These are phyloP conservation scores for Drosophila testacea DNA, from an alignment of 2,888 invertebrate species.

Conservation along the genomic window DNA sequence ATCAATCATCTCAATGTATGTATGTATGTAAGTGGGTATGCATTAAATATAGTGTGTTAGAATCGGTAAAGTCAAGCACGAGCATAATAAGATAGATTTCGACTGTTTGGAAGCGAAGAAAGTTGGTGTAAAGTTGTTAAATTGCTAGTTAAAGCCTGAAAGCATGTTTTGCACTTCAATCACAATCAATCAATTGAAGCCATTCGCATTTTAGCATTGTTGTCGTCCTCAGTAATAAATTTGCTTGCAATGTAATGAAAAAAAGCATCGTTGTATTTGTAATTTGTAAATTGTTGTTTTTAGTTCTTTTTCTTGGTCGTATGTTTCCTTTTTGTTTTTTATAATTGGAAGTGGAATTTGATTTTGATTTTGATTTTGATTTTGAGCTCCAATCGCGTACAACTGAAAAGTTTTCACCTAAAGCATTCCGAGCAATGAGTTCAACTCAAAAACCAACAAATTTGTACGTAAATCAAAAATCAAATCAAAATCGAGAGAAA, in stretches of 20 bases:
- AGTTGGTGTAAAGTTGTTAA: conserved; percentile 17
- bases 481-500: conserved; percentile 20
- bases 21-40: conserved; percentile 7
- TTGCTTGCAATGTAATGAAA: conserved; percentile 60
- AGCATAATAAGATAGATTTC: conserved; percentile 33
- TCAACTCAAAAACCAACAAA: conserved; percentile 56
- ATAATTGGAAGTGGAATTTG: conserved; percentile 28
- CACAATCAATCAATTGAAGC: conserved; percentile 42
- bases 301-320: neutral
- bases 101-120: conserved; percentile 49
- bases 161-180: conserved; percentile 35
- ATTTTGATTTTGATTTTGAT: conserved; percentile 30
- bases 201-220: conserved; percentile 44
- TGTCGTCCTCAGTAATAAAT: conserved; percentile 46
- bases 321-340: neutral
- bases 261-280: conserved; percentile 53
- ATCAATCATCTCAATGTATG: conserved; percentile 5
- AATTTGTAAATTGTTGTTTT: conserved; percentile 19
- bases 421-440: conserved; percentile 81
- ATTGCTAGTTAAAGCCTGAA: conserved; percentile 33
- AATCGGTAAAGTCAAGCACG: conserved; percentile 40
- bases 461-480: conserved; percentile 29
- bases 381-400: conserved; percentile 62
- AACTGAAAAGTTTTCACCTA: conserved; percentile 74
- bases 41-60: neutral